Evolutionary conservation across 2,113 vertebrate species (phyloP).

Genomic region (Pseudorasbora parva): DNA sequence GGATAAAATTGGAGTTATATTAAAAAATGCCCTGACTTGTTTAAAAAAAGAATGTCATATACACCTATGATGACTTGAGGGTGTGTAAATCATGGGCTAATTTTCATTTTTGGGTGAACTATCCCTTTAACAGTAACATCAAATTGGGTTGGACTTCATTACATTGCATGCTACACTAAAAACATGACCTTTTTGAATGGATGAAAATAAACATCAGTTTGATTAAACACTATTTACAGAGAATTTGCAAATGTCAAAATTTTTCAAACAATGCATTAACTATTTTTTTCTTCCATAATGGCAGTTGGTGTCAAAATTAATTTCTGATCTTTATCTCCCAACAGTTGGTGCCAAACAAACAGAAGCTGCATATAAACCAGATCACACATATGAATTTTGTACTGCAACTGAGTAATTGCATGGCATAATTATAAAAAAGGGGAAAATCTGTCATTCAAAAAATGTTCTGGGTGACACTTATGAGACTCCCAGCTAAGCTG

Average conservation of each 20-base stretch:
- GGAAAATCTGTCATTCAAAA: background rate
- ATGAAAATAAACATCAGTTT: background rate
- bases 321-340: constrained; percentile 11
- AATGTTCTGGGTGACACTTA: background rate
- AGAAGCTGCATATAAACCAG: background rate
- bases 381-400: background rate
- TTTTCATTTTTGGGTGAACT: too few species aligned
- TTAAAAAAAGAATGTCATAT: too few species aligned
- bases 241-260: background rate
- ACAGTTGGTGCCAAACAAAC: background rate
- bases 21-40: too few species aligned
- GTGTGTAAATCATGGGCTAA: too few species aligned
- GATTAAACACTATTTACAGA: background rate
- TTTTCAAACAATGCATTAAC: background rate
- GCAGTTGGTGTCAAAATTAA: background rate
- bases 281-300: background rate
- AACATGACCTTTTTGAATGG: background rate
- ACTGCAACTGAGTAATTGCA: background rate
- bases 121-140: background rate
- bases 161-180: background rate
- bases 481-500: background rate
- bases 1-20: too few species aligned
- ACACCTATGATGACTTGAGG: too few species aligned
- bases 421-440: background rate
- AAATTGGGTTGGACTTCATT: background rate